Evolutionary conservation across 2,888 invertebrate genomes (phyloP).

Genomic region (Dynastes tityus): DNA sequence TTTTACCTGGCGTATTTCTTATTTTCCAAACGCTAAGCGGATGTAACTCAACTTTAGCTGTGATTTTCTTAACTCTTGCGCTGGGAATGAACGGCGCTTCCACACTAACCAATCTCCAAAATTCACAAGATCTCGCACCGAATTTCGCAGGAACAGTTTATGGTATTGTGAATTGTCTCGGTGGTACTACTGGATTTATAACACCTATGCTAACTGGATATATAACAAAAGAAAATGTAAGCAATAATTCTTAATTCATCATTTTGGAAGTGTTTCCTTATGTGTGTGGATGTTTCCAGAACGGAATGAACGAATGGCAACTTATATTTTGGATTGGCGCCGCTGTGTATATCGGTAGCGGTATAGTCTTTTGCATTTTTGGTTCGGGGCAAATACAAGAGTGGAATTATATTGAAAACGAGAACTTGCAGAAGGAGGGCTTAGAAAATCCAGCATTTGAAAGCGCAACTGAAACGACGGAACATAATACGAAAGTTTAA

Average conservation of each 20-base stretch:
- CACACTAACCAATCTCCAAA: constrained; percentile 68
- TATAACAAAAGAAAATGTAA: constrained; percentile 64
- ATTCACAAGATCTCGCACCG: constrained; percentile 81
- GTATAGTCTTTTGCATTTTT: constrained; percentile 80
- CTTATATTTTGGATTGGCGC: constrained; percentile 83
- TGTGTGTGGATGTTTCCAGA: constrained; percentile 71
- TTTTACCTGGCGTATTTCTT: constrained; percentile 71
- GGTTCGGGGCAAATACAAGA: constrained; percentile 82
- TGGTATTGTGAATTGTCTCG: constrained; percentile 83
- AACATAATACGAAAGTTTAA: constrained; percentile 49
- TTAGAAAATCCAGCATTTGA: constrained; percentile 58
- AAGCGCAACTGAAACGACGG: constrained; percentile 48
- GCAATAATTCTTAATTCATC: constrained; percentile 33
- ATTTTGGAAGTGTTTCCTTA: neutral
- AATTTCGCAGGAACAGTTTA: constrained; percentile 83
- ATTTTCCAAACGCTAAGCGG: constrained; percentile 76
- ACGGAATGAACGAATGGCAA: constrained; percentile 84
- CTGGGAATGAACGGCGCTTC: constrained; percentile 74
- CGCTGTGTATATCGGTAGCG: constrained; percentile 79
- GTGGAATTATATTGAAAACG: constrained; percentile 76
- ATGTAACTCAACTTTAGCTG: constrained; percentile 76
- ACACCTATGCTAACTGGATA: constrained; percentile 80
- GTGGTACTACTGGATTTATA: constrained; percentile 80
- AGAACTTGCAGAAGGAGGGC: constrained; percentile 48
- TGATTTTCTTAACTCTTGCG: constrained; percentile 79